Evolutionary conservation across 2,888 invertebrate species (phyloP).

Genomic region (Sphaerophoria rueppellii): DNA sequence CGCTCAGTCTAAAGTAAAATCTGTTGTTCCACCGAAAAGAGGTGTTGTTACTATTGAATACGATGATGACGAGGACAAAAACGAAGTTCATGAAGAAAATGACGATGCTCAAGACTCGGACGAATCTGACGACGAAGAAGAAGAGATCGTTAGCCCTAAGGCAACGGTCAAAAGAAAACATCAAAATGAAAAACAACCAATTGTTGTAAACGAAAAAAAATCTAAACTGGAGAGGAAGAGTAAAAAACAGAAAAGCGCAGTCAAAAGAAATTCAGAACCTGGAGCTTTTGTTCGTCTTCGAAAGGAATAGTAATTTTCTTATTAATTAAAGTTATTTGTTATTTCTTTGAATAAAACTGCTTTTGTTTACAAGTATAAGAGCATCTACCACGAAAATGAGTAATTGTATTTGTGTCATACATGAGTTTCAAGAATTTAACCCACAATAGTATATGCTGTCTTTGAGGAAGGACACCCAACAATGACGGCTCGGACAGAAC

Average conservation of each 20-base stretch:
- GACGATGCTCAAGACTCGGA: neutral
- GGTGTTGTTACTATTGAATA: slow-evolving; percentile 79
- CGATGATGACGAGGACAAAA: slow-evolving; percentile 74
- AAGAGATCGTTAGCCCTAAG: slow-evolving; percentile 28
- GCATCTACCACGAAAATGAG: too few species aligned
- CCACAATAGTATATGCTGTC: too few species aligned
- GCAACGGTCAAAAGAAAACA: neutral
- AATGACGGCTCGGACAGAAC: too few species aligned
- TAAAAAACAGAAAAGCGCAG: neutral
- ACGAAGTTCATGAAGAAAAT: slow-evolving; percentile 9
- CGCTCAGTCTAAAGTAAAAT: slow-evolving; percentile 11
- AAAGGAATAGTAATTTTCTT: neutral
- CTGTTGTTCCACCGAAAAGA: slow-evolving; percentile 55
- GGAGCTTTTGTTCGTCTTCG: slow-evolving; percentile 25
- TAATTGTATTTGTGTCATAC: too few species aligned
- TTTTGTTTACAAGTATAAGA: too few species aligned
- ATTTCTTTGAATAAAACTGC: neutral
- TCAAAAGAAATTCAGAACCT: neutral
- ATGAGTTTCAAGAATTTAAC: too few species aligned
- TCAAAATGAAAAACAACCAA: neutral
- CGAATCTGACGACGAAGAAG: slow-evolving; percentile 14
- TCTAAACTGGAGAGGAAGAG: neutral
- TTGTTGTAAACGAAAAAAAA: neutral
- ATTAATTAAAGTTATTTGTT: neutral
- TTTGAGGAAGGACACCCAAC: too few species aligned